Base-by-base conservation (phyloP, 1,140 invertebrate genomes). In the Diachasma alloeum region DNA sequence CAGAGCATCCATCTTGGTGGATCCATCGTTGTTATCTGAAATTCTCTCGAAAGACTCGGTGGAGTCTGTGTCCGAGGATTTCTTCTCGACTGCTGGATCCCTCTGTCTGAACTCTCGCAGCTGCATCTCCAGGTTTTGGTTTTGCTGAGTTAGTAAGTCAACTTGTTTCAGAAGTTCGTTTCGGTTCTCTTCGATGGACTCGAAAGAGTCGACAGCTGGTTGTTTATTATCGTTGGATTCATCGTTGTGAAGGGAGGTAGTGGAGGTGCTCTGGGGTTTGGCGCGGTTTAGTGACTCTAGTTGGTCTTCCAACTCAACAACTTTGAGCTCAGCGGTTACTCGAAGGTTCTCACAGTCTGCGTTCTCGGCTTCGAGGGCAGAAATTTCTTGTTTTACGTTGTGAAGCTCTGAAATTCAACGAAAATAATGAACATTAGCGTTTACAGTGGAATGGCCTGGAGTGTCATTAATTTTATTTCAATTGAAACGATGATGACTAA, bases 271-370 rank as follows among this genome's bases (percentile, higher is more conserved):
- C 17, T 80, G 79, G 19, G 42, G 75, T 1, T 78, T 74, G n/a
- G 39, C 63, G 82, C 82, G 87, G 2, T 86, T 81, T 11, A 86
- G 26, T 4, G 81, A 77, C 72, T 94, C 93, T 17, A 94, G 84
- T 84, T 94, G 92, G 83, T 94, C 93, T 85, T 93, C 92, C 74
- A 94, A 84, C 80, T 94, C 93, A 13, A 94, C 93, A 8, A 91
- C 91, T 79, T 93, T 93, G 81, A 95, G 93, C 89, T 95, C 93
- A 8, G 93, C 92, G n/a, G 91, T 90, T 0, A 93, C 92, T 53
- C 92, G 88, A 3, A 89, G 87, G 89, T 91, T 93, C 85, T 94
- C 92, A 3, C 92, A 90, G 74, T 92, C 90, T 31, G 91, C 90
- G 76, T 92, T 88, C 83, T 92, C 92, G 39, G 91, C 91, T 84